Evolutionary conservation across 2,888 invertebrate species (phyloP).

Genomic region (Lacanobia wlatinum): DNA sequence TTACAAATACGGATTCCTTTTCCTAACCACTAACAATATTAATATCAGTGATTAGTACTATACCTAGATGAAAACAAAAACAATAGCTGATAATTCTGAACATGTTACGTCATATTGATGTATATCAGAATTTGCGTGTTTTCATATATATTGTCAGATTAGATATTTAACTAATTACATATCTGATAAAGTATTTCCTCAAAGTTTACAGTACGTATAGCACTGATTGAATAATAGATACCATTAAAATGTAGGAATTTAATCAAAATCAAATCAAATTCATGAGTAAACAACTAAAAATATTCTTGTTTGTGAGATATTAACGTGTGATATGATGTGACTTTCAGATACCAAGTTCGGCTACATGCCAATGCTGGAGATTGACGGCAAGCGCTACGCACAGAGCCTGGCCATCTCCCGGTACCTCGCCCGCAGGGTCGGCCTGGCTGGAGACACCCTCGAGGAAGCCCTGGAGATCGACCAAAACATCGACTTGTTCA

Average conservation of each 20-base stretch:
- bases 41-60: too few species aligned
- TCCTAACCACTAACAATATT: too few species aligned
- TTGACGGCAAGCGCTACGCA: conserved; percentile 91
- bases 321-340: conserved; percentile 5
- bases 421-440: conserved; percentile 91
- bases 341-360: conserved; percentile 87
- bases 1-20: too few species aligned
- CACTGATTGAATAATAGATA: conserved; percentile 11
- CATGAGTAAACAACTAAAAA: not conserved
- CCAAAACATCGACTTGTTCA: conserved; percentile 90
- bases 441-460: conserved; percentile 90
- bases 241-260: not conserved
- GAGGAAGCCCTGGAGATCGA: conserved; percentile 92
- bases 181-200: not conserved
- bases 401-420: conserved; percentile 92
- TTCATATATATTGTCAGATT: conserved; percentile 4
- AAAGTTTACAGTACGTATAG: conserved; percentile 1
- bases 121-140: not conserved
- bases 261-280: not conserved
- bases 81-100: not conserved
- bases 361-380: conserved; percentile 91
- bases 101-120: too few species aligned
- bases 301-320: not conserved
- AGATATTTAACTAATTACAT: conserved; percentile 16
- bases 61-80: not conserved